Evolutionary conservation across 2,797 vertebrate genomes (phyloP).

Genomic region (Darevskia nairensis): DNA sequence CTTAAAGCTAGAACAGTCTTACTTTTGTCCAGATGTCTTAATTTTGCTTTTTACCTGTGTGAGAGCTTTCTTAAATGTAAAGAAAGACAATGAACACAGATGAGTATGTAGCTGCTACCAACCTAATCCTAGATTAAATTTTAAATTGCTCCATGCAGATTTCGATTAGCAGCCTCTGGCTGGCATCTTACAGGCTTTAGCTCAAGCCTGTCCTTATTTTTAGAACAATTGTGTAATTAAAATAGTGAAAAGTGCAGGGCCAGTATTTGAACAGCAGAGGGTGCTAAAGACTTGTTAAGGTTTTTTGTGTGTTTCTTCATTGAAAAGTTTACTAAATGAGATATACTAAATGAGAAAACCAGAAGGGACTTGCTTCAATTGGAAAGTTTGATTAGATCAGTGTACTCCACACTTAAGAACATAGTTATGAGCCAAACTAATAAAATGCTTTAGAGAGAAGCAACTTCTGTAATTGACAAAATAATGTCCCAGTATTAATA

Average conservation of each 20-base stretch:
- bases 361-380: not conserved
- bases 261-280: constrained; percentile 74
- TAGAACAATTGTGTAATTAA: constrained; percentile 16
- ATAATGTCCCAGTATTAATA: not conserved
- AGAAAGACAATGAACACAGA: not conserved
- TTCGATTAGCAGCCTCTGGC: constrained; percentile 1
- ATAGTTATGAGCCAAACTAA: not conserved
- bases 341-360: not conserved
- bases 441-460: not conserved
- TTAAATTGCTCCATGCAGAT: not conserved
- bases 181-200: not conserved
- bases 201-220: constrained; percentile 13
- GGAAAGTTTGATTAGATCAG: not conserved
- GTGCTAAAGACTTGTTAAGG: constrained; percentile 71
- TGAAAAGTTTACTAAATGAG: not conserved
- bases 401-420: not conserved
- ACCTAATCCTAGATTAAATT: constrained; percentile 14
- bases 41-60: not conserved
- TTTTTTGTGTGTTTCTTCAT: not conserved
- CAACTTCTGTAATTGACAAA: not conserved
- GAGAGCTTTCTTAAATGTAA: not conserved
- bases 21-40: not conserved
- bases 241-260: not conserved
- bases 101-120: not conserved
- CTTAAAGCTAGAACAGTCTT: not conserved